Evolutionary conservation across 2,888 invertebrate genomes (phyloP), one percentile per base, ranked within the genome.

Genomic region (Cantharis rustica): DNA sequence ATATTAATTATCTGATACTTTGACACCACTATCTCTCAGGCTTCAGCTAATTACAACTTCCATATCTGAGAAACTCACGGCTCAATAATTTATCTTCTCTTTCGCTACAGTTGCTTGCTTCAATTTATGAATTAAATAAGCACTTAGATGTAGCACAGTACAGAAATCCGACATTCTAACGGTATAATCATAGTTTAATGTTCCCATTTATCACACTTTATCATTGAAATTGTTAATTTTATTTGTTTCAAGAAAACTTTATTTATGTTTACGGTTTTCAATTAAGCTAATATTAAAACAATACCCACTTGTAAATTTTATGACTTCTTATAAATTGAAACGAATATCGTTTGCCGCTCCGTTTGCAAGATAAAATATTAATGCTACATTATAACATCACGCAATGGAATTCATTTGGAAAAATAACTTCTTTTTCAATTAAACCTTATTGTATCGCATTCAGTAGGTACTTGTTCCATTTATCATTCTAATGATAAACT

Each of bases 1-100:
- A 81, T 79, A 80, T 81, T 82, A 82, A 82, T 82, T 82, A 82
- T 81, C 79, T 76, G 79, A 79, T 81, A 82, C 81, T 81, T 78
- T 80, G 81, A 81, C 81, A 79, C 72, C 78, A 73, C 80, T 80
- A 81, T 81, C 81, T 78, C 80, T 79, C 72, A 82, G 77, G 76
- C 76, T 79, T 78, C 76, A 74, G 76, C 79, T 81, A 81, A 81
- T 80, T 81, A 80, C 77, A 80, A 80, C 79, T 81, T 80, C 75
- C 80, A 80, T 81, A 81, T 81, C 81, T 78, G 76, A 76, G 79
- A 78, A 76, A 75, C 79, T 80, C 78, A 74, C 77, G 79, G 76
- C 71, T 80, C 78, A 78, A 77, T 81, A 80, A 81, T 79, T 81
- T 75, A 79, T 75, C 78, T 77, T 73, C 78, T 75, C 77, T 77